phyloP scores from a whole-genome alignment of 2,888 invertebrate species.

The Furcula furcula region DNA sequence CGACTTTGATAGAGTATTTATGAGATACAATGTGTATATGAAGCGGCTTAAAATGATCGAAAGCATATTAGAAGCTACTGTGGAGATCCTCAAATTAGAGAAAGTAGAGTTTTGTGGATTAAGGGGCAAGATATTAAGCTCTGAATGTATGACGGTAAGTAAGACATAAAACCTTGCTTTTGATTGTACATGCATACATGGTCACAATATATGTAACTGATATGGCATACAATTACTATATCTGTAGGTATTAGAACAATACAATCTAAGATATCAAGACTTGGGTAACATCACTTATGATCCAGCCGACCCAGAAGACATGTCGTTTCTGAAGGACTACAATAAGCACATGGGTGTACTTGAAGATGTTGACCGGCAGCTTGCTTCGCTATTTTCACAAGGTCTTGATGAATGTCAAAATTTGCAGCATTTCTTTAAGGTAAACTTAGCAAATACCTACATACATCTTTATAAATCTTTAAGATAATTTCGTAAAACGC shows the following conservation, averaged over 20 bases:
- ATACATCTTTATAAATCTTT: too few relatives aligned
- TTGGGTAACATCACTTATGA: constrained; percentile 85
- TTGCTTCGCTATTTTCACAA: constrained; percentile 90
- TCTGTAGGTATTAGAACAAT: constrained; percentile 61
- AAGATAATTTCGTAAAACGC: too few relatives aligned
- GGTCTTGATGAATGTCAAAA: constrained; percentile 89
- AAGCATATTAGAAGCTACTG: constrained; percentile 87
- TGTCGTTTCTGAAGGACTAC: constrained; percentile 85
- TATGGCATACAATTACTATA: too few relatives aligned
- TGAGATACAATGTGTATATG: constrained; percentile 84
- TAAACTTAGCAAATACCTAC: too few relatives aligned
- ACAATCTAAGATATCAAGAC: constrained; percentile 49
- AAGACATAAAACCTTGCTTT: too few relatives aligned
- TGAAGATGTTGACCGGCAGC: constrained; percentile 87
- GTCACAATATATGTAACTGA: too few relatives aligned
- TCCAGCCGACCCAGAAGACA: constrained; percentile 86
- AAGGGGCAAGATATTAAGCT: constrained; percentile 82
- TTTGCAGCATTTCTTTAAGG: constrained; percentile 71
- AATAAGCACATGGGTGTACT: constrained; percentile 82
- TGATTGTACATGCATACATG: not conserved
- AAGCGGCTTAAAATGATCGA: constrained; percentile 84
- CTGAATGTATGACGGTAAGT: constrained; percentile 71
- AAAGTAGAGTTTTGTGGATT: constrained; percentile 90
- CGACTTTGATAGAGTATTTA: constrained; percentile 86
- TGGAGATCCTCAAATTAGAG: constrained; percentile 93